Evolutionary conservation across 2,113 vertebrate genomes (phyloP).

Genomic region (Porphyrio hochstetteri): DNA sequence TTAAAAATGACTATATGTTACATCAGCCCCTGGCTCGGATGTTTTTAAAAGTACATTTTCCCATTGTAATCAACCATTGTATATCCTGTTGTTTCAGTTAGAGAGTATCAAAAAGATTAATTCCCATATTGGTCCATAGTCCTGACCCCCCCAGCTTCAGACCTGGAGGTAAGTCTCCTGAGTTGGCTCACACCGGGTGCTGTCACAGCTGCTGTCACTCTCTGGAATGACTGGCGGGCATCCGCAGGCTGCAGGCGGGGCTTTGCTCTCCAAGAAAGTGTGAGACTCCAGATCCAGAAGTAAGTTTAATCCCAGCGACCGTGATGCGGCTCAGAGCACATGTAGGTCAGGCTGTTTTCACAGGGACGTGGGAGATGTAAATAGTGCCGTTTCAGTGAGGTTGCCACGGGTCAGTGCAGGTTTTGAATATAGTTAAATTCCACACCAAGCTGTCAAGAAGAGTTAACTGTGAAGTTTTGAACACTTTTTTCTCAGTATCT

Average conservation of each 20-base stretch:
- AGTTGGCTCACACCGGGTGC: fast-evolving
- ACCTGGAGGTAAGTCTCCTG: not conserved
- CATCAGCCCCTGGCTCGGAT: not conserved
- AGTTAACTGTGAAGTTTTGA: not conserved
- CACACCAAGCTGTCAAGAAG: not conserved
- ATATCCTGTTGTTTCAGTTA: not conserved
- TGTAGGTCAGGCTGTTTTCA: not conserved
- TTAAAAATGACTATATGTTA: not conserved
- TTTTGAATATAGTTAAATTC: not conserved
- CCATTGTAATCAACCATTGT: not conserved
- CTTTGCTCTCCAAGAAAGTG: not conserved
- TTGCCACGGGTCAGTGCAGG: not conserved
- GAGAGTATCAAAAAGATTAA: not conserved
- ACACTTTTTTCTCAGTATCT: not conserved
- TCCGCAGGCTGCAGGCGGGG: not conserved
- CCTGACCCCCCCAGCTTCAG: not conserved
- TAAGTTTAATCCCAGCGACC: not conserved
- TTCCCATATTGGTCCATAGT: not conserved
- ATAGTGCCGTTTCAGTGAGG: not conserved
- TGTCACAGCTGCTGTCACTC: not conserved
- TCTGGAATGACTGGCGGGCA: not conserved
- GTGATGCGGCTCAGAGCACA: not conserved
- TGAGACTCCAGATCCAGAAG: not conserved
- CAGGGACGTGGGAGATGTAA: not conserved
- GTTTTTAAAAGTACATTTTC: not conserved